Evolutionary conservation across 2,797 vertebrate species (phyloP).

Genomic region (Brachyalestes nurse): DNA sequence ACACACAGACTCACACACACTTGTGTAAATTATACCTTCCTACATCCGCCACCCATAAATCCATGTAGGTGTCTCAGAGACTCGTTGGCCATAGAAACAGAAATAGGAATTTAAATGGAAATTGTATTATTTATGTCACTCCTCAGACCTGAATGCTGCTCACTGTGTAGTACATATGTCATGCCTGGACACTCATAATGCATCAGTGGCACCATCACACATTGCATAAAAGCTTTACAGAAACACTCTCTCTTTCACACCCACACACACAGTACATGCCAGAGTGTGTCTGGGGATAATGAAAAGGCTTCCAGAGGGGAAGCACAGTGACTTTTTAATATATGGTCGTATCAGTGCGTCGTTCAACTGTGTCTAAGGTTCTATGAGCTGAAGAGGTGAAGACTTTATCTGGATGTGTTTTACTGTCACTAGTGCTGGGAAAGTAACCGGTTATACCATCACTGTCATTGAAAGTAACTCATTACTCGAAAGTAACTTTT

Average conservation of each 20-base stretch:
- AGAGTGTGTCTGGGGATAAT: background rate
- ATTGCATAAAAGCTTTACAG: background rate
- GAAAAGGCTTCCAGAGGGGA: background rate
- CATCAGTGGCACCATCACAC: constrained; percentile 22
- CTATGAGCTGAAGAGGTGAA: background rate
- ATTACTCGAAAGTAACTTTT: too few relatives aligned
- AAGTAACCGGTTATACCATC: background rate
- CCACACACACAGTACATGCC: too few relatives aligned
- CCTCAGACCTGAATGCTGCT: constrained; percentile 21
- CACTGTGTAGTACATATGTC: constrained; percentile 45
- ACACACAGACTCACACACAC: constrained; percentile 50
- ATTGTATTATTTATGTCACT: constrained; percentile 75
- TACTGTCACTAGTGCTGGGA: background rate
- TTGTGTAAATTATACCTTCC: constrained; percentile 73
- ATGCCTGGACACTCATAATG: constrained; percentile 38
- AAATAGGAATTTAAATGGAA: constrained; percentile 78
- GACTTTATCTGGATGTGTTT: background rate
- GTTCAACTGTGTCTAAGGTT: background rate
- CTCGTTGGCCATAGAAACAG: constrained; percentile 71
- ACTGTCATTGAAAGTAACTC: too few relatives aligned
- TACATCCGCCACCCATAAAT: constrained; percentile 71
- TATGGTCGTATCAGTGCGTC: background rate
- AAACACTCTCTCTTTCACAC: constrained; percentile 5
- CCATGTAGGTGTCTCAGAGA: constrained; percentile 72
- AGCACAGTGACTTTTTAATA: background rate